Evolutionary conservation across 2,888 invertebrate genomes (phyloP).

Genomic region (Leptinotarsa tumamoca): DNA sequence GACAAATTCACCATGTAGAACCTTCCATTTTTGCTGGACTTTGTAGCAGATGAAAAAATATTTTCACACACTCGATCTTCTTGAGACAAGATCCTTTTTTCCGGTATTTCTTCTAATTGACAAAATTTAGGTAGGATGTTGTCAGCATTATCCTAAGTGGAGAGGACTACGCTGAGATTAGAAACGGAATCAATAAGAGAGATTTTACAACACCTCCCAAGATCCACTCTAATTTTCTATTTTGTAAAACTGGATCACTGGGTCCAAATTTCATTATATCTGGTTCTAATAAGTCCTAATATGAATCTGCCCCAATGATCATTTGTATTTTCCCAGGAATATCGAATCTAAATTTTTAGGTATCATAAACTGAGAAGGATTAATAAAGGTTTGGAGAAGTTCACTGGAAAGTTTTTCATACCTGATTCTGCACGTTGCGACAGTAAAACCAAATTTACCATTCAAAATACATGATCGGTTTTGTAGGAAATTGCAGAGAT

Average conservation of each 20-base stretch:
- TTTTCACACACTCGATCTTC: neutral
- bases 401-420: neutral
- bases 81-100: neutral
- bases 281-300: neutral
- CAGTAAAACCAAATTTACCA: neutral
- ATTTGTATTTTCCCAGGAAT: neutral
- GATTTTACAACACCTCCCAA: conserved; percentile 17
- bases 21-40: neutral
- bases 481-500: neutral
- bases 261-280: conserved; percentile 14
- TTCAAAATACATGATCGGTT: neutral
- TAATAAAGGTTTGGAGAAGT: neutral
- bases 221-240: conserved; percentile 31
- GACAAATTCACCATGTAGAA: too few relatives aligned
- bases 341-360: neutral
- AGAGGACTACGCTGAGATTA: neutral
- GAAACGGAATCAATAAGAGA: neutral
- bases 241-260: conserved; percentile 26
- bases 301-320: neutral
- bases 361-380: neutral
- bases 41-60: neutral
- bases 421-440: neutral
- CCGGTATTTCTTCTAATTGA: neutral
- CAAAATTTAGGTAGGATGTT: neutral
- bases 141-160: neutral